phyloP scores from a whole-genome alignment of 2,797 vertebrate genomes.

The Percopsis omiscomaycus region DNA sequence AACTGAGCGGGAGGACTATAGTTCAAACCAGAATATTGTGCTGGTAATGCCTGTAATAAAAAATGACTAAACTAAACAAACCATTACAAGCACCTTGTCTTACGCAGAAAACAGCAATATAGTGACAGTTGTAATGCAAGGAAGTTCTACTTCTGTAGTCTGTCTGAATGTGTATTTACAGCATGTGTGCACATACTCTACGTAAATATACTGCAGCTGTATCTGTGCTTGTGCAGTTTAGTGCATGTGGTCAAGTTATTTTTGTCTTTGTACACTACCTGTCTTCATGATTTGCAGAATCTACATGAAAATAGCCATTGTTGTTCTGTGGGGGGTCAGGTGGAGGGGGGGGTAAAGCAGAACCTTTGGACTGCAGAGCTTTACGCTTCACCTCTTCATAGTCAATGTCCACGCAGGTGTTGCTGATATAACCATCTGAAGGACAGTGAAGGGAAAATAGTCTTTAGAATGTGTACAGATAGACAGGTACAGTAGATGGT shows the following conservation, averaged over 20 bases:
- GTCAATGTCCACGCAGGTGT: conserved; percentile 76
- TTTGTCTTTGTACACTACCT: conserved; percentile 39
- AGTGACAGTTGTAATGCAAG: too few species aligned
- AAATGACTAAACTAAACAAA: too few species aligned
- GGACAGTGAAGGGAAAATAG: not conserved
- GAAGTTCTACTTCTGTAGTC: not conserved
- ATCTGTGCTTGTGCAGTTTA: not conserved
- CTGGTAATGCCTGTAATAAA: too few species aligned
- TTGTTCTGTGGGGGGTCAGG: conserved; percentile 52
- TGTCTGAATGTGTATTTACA: not conserved
- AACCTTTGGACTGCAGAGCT: conserved; percentile 32
- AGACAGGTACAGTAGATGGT: not conserved
- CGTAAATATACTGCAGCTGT: not conserved
- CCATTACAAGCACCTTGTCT: too few species aligned
- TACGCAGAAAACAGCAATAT: too few species aligned
- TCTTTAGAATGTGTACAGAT: not conserved
- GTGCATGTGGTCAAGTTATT: too few species aligned
- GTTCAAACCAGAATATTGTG: too few species aligned
- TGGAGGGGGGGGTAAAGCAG: conserved; percentile 57
- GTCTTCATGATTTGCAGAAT: conserved; percentile 38
- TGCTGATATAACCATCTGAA: conserved; percentile 80
- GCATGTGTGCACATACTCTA: not conserved
- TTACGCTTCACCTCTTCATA: conserved; percentile 76
- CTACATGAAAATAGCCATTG: conserved; percentile 42
- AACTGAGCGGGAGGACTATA: too few species aligned